Evolutionary conservation across 2,888 invertebrate species (phyloP), one percentile per base, ranked within the genome.

Genomic region (Leucania comma): DNA sequence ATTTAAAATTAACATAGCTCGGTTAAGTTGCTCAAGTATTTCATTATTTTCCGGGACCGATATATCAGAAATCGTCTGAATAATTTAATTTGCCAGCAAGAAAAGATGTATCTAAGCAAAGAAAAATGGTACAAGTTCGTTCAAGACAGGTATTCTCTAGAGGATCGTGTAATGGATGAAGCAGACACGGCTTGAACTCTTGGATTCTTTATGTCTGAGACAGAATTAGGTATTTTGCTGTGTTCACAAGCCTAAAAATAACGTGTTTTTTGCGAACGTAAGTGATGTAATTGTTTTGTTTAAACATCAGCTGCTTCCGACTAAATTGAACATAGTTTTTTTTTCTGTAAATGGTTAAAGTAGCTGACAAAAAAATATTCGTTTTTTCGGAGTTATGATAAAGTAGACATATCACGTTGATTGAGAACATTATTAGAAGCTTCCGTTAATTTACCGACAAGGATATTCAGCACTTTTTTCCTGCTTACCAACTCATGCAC

Each of bases 151-250:
- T 75, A 75, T 74, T 66, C 83, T 62, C 79, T 1, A 42, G 79
- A 63, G 81, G 24, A 60, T 54, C 69, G 54, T 51, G 79, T 78
- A 83, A 81, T 83, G 70, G 79, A 83, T 76, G 76, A 69, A 76
- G 76, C 65, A 61, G 60, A 64, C 51, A 65, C 57, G 66, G 65
- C 62, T 63, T 73, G 68, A 77, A 74, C 66, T 78, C 57, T 60
- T 75, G 29, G 62, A 32, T 70, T 70, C 48, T 68, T 68, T 66
- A 46, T 72, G 72, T 67, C 66, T 75, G 24, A 67, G 46, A 24
- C 70, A 68, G 46, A 71, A 66, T 65, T 62, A 64, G 46, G 32
- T 65, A 60, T 50, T 59, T 53, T 53, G 66, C 61, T 60, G 35
- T 63, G 38, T 68, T 58, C 56, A 50, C 50, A 58, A 42, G 57